Evolutionary conservation across 1,140 invertebrate species (phyloP), one percentile per base, ranked within the genome.

Genomic region (Lasioglossum albipes): DNA sequence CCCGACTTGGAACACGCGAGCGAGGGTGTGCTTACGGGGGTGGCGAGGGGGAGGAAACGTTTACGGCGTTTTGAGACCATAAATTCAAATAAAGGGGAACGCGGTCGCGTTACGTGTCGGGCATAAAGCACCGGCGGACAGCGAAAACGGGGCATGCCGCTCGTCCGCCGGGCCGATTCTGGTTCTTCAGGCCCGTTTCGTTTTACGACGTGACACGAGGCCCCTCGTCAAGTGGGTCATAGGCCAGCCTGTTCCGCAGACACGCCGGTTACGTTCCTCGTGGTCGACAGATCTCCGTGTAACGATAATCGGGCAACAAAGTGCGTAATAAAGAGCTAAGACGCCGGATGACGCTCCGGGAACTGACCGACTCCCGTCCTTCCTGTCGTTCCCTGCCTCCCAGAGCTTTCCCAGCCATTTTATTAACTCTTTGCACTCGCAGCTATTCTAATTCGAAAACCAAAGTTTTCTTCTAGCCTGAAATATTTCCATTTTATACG

Each of bases 271-370:
- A 54, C 57, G 73, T 86, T 81, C 81, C 71, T 80, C 73, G 84
- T 83, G 83, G 75, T 66, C 72, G 69, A 72, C 82, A 89, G 90
- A 91, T 91, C 84, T 83, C 82, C 66, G 76, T 69, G 83, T 77
- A 83, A 83, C 82, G 90, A 91, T 91, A 90, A 88, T 85, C 71
- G 78, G 67, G 73, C 84, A 85, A 90, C 86, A 84, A 88, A 87
- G 78, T 82, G 87, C 87, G 86, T 90, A 88, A 81, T 85, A 85
- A 85, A 79, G 84, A 78, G 83, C 74, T 78, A 69, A 72, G 45
- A 54, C 31, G 72, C 61, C 80, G 54, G 54, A 76, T 68, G 68
- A 12, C 45, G 45, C 45, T 49, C 45, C 45, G 45, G 45, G 45
- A 49, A 62, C 20, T 52, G 16, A 57, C 52, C 20, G 52, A 57